Base-by-base conservation (phyloP, 2,797 vertebrate genomes). In the Lutjanus argentimaculatus region DNA sequence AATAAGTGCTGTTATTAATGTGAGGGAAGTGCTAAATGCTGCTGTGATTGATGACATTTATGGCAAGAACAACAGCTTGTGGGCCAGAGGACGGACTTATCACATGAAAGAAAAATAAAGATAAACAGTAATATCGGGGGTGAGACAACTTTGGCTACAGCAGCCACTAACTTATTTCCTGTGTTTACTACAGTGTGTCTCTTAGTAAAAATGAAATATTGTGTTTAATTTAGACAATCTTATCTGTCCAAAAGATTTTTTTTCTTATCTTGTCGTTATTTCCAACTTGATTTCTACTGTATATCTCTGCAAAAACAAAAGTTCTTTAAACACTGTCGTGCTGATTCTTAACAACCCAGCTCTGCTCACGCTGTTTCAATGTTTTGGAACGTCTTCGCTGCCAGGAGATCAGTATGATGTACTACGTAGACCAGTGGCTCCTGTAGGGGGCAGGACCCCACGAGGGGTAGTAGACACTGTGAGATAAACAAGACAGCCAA, bases 1-100 rank as follows among this genome's bases (percentile, higher is more conserved):
- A 90, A 90, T 69, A 85, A 58, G 16, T 36, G 6, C 12, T 3
- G 76, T 89, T 88, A 87, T 92, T 89, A 85, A 88, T 88, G 82
- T 82, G 79, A 74, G 62, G 83, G 86, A 84, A 87, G 84, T 56
- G 73, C 63, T 88, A 55, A 86, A 84, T 42, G 78, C 69, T 67
- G 56, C 65, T 21, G n/a, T 91, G 89, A 94, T 74, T 79, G 78
- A 93, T 91, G 83, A 75, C 61, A 69, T 79, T 77, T 67, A 13
- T 16, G 59, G 79, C 73, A 79, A 77, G 82, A 86, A 79, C 77
- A 92, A 83, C 88, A 90, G 69, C 49, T 79, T 43, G n/a, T 52
- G 48, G 86, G 85, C 82, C 85, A 80, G 69, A 82, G 82, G 75
- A 82, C 58, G 10, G 66, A 71, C 85, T 89, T 87, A 89, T 87